phyloP scores from a whole-genome alignment of 1,140 invertebrate genomes.

The Acarapis woodi region DNA sequence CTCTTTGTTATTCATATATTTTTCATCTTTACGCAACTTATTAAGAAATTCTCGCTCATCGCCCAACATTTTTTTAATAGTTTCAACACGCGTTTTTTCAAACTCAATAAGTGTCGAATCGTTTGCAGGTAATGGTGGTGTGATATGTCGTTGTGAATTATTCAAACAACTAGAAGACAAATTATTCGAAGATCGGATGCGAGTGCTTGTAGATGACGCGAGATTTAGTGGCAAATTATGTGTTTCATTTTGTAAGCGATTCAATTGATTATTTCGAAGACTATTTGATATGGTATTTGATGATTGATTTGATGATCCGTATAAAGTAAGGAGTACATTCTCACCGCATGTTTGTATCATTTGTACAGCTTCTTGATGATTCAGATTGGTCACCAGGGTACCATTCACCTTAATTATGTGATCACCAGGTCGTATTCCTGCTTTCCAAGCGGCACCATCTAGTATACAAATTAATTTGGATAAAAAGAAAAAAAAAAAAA shows the following conservation, averaged over 20 bases:
- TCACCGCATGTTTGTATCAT: conserved; percentile 24
- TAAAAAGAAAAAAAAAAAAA: too few species aligned
- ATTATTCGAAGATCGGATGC: background rate
- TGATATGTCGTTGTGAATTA: background rate
- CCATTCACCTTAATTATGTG: conserved; percentile 84
- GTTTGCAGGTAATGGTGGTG: conserved; percentile 1
- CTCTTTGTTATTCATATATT: too few species aligned
- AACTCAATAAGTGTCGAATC: background rate
- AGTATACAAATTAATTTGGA: too few species aligned
- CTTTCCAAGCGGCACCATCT: conserved; percentile 73
- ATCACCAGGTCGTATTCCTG: conserved; percentile 69
- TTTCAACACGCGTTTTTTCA: background rate
- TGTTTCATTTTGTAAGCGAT: background rate
- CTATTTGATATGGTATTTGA: conserved; percentile 1
- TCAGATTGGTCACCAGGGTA: conserved; percentile 53
- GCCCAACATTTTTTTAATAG: background rate
- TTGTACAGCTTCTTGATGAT: conserved; percentile 70
- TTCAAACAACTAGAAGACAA: too few species aligned
- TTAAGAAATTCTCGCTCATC: background rate
- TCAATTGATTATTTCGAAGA: background rate
- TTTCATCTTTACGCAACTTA: background rate
- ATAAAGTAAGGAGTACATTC: conserved; percentile 22
- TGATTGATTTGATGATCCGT: background rate
- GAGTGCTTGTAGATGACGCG: background rate
- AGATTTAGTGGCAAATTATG: background rate